Percentiles rank a stretch among this genome's conserved stretches.
These are phyloP conservation scores for Contarinia nasturtii DNA, from an alignment of 1,140 invertebrate species.

Conservation along the genomic window DNA sequence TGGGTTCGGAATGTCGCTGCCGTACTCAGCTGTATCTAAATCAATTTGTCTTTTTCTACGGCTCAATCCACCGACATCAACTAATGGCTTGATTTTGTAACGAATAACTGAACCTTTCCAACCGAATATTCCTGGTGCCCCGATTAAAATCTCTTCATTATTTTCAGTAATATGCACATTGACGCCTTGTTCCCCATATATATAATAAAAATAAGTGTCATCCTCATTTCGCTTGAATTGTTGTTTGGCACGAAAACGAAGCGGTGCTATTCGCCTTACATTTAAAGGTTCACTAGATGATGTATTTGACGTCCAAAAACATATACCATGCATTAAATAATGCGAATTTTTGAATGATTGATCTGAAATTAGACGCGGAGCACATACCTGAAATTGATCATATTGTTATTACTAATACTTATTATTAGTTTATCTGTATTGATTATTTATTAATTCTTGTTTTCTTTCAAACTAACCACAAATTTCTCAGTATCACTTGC, in stretches of 20 bases:
- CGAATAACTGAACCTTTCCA: slow-evolving; percentile 30
- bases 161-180: slow-evolving; percentile 29
- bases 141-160: slow-evolving; percentile 29
- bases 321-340: slow-evolving; percentile 26
- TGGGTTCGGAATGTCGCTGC: slow-evolving; percentile 12
- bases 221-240: slow-evolving; percentile 5
- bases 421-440: not conserved
- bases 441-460: not conserved
- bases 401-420: not conserved
- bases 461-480: slow-evolving; percentile 5
- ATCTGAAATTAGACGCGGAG: slow-evolving; percentile 16
- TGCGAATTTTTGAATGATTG: slow-evolving; percentile 2
- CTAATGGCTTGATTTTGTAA: slow-evolving; percentile 8
- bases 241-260: slow-evolving; percentile 7
- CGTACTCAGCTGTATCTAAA: not conserved
- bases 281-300: slow-evolving; percentile 10
- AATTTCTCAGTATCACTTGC: slow-evolving; percentile 14
- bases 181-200: slow-evolving; percentile 29
- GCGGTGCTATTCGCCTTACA: slow-evolving; percentile 14
- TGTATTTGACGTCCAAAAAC: slow-evolving; percentile 23
- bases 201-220: slow-evolving; percentile 24
- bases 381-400: slow-evolving; percentile 10
- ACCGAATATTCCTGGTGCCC: slow-evolving; percentile 32
- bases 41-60: slow-evolving; percentile 5
- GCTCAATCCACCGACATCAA: slow-evolving; percentile 13